Evolutionary conservation across 1,140 invertebrate species (phyloP).

Genomic region (Ceratitis capitata): DNA sequence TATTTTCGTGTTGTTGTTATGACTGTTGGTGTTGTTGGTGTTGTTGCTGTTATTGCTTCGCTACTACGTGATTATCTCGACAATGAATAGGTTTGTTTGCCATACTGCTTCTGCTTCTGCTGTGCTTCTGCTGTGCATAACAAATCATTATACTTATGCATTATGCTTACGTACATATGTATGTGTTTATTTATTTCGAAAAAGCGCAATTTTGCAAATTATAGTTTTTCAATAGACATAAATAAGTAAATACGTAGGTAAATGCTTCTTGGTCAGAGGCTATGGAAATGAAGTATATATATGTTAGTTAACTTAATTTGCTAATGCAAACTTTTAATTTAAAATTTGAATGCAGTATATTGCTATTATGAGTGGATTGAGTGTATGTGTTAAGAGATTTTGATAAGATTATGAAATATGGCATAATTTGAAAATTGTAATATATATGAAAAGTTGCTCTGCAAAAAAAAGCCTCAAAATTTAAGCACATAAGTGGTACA

Average conservation of each 20-base stretch:
- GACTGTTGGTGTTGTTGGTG: neutral
- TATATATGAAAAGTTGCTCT: no score
- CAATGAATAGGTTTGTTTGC: constrained; percentile 29
- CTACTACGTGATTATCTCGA: constrained; percentile 33
- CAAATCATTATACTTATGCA: constrained; percentile 17
- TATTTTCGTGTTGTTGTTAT: neutral
- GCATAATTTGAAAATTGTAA: no score
- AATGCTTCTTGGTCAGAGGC: neutral
- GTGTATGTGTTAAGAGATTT: no score
- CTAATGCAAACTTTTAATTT: neutral
- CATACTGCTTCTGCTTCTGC: neutral
- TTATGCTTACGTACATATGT: neutral
- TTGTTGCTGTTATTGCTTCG: neutral
- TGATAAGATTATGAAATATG: no score
- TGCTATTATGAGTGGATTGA: no score
- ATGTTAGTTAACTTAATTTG: neutral
- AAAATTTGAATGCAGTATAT: no score
- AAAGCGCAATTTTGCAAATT: constrained; percentile 19
- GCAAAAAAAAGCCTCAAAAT: no score
- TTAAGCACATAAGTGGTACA: no score
- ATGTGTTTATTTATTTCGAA: neutral
- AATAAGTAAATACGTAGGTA: neutral
- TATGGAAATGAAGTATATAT: constrained; percentile 6
- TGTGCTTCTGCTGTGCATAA: constrained; percentile 13
- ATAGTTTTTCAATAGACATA: constrained; percentile 10